Percentiles rank a stretch among this genome's conserved stretches.
These are phyloP conservation scores for Brachyopa scutellaris DNA, from an alignment of 2,888 invertebrate species.

Conservation along the genomic window DNA sequence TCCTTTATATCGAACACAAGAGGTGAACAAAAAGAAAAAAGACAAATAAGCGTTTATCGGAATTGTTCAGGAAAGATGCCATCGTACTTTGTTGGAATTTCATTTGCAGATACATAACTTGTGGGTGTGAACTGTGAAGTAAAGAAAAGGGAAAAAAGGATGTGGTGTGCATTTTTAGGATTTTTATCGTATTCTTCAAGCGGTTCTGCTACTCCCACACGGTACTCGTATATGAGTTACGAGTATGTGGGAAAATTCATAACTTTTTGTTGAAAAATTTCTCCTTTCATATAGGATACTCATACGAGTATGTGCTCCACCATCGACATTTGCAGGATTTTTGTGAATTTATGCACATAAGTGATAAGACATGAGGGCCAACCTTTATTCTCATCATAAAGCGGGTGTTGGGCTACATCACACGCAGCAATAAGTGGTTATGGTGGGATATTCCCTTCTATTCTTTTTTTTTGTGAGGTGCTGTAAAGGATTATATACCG, in stretches of 20 bases:
- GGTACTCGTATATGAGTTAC: conserved; percentile 11
- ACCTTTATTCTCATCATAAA: background rate
- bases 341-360: conserved; percentile 10
- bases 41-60: conserved; percentile 12
- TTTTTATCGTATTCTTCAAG: background rate
- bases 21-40: background rate
- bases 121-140: conserved; percentile 16
- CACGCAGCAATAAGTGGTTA: background rate
- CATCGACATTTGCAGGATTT: conserved; percentile 16
- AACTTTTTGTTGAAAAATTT: background rate
- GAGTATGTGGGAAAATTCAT: background rate
- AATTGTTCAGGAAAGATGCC: conserved; percentile 27
- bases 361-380: conserved; percentile 16
- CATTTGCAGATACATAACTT: conserved; percentile 40
- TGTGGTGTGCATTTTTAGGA: conserved; percentile 9
- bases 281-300: background rate
- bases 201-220: background rate
- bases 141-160: conserved; percentile 15
- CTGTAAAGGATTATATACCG: no score
- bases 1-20: background rate
- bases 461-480: no score
- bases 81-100: conserved; percentile 38
- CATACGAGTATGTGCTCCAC: background rate
- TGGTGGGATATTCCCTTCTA: no score
- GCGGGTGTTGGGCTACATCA: background rate